phyloP scores from a whole-genome alignment of 2,888 invertebrate genomes.

The Ichneumoninae sp. region DNA sequence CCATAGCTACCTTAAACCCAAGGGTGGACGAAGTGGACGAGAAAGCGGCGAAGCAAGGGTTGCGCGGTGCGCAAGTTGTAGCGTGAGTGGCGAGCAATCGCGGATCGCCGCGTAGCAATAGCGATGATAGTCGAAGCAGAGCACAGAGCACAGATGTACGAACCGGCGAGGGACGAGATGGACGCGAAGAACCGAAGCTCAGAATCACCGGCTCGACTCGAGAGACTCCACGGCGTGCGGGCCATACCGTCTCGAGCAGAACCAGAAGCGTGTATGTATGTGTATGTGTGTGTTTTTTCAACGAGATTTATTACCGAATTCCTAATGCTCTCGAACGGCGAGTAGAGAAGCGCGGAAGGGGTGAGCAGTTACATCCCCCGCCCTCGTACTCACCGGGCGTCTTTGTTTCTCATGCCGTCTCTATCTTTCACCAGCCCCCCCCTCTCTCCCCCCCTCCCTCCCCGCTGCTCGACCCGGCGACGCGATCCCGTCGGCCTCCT shows the following conservation, averaged over 20 bases:
- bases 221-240: constrained; percentile 48
- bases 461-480: constrained; percentile 17
- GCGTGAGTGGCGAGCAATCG: constrained; percentile 11
- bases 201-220: constrained; percentile 29
- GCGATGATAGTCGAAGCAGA: background rate
- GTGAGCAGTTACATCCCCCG: constrained; percentile 57
- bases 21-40: background rate
- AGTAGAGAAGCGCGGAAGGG: constrained; percentile 68
- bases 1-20: no score
- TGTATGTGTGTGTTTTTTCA: constrained; percentile 80
- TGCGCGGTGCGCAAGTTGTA: background rate
- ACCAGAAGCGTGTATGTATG: constrained; percentile 59
- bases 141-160: constrained; percentile 27
- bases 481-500: constrained; percentile 19
- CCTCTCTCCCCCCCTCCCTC: background rate
- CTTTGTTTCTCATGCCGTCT: constrained; percentile 49
- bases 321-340: constrained; percentile 77
- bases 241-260: constrained; percentile 53
- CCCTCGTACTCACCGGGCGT: constrained; percentile 8
- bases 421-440: constrained; percentile 41
- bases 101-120: no score
- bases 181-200: constrained; percentile 52
- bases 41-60: no score
- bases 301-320: constrained; percentile 83
- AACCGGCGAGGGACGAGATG: constrained; percentile 49